Conservation (phyloP, 37 sponge, comb jelly and placozoan species). For the Dysidea cf. avara region DNA sequence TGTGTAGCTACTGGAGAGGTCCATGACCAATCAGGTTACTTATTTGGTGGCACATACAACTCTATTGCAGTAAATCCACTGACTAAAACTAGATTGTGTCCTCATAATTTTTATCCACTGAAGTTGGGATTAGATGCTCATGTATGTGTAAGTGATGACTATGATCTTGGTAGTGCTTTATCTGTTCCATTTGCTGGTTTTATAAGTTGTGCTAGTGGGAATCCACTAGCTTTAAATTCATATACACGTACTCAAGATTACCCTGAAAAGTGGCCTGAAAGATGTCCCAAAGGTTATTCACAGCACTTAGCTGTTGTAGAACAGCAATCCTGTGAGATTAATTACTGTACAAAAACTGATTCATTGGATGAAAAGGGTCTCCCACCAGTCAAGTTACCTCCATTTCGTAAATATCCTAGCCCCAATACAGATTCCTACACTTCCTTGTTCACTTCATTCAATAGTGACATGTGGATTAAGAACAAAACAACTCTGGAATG, state of each 20-base stretch:
- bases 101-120: conserved; percentile 23
- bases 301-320: conserved; percentile 34
- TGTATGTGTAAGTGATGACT: conserved; percentile 44
- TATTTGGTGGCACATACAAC: conserved; percentile 50
- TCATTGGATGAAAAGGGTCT: not conserved
- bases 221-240: conserved; percentile 9
- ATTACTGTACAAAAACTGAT: conserved; percentile 31
- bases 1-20: conserved; percentile 38
- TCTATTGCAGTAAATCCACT: conserved; percentile 3
- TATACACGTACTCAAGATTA: not conserved
- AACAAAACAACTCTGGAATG: too few species aligned
- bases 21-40: conserved; percentile 9
- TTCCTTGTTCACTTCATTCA: too few species aligned
- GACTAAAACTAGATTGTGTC: conserved; percentile 27
- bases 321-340: conserved; percentile 27
- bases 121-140: conserved; percentile 9
- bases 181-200: conserved; percentile 62
- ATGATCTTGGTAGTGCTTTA: too few species aligned
- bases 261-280: conserved; percentile 1
- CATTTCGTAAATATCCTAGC: too few species aligned
- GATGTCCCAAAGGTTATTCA: conserved; percentile 30
- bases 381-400: too few species aligned
- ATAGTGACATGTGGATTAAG: too few species aligned
- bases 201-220: conserved; percentile 44
- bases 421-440: too few species aligned